These are phyloP conservation scores for Threskiornis aethiopicus DNA, from an alignment of 2,797 vertebrate genomes.

Conservation along the genomic window DNA sequence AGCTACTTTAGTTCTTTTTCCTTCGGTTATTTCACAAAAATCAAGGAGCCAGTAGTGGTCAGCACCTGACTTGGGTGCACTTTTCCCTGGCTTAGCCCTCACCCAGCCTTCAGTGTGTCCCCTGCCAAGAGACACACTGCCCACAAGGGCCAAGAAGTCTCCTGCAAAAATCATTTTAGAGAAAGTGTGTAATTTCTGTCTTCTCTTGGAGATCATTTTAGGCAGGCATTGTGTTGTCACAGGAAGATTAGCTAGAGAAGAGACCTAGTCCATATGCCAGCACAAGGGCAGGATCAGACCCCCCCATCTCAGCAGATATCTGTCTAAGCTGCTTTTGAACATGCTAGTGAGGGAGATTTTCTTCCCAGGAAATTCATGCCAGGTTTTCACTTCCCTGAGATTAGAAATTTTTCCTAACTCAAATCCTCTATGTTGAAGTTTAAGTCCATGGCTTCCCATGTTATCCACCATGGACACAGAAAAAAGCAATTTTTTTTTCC, in stretches of 20 bases:
- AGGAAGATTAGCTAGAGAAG: neutral
- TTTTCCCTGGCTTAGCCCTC: neutral
- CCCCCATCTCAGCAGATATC: neutral
- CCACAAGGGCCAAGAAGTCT: neutral
- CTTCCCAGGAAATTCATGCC: neutral
- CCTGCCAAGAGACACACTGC: neutral
- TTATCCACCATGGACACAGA: neutral
- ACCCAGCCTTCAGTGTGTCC: neutral
- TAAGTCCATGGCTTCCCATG: neutral
- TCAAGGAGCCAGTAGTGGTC: neutral
- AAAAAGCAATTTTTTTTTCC: neutral
- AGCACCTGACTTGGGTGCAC: neutral
- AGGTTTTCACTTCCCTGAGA: neutral
- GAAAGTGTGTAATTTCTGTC: neutral
- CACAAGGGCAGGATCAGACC: neutral
- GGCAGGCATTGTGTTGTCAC: too few species aligned
- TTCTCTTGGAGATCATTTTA: neutral
- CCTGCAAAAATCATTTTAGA: neutral
- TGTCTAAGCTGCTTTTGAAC: neutral
- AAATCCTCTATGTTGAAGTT: neutral
- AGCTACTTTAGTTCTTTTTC: neutral
- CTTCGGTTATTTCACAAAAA: neutral
- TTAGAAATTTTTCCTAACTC: neutral
- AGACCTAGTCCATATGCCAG: neutral
- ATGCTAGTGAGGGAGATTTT: neutral